Base-by-base conservation (phyloP, 2,797 vertebrate species). In the Periparus ater region DNA sequence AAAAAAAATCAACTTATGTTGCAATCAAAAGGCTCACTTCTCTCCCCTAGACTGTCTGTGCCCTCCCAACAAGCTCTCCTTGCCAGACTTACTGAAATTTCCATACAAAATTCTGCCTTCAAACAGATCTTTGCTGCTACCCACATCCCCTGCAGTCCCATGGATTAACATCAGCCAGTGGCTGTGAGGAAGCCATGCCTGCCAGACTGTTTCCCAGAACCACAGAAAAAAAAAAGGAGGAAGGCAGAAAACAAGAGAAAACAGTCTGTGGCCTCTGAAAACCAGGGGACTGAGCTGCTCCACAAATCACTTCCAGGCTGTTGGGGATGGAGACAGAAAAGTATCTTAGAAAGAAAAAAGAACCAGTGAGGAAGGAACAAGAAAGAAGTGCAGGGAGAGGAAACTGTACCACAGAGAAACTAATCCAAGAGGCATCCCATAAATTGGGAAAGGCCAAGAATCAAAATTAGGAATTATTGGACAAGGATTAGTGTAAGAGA, bases 231-330 rank as follows among this genome's bases (percentile, higher is more conserved):
- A 86, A 34, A 51, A 86, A n/a, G 44, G 51, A 80, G 30, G 51
- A 18, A 90, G 63, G 55, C 45, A 86, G 45, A 88, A 88, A 91
- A 91, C 1, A 5, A 73, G 62, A 44, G 22, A 84, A 51, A 81
- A 88, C 5, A 68, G 32, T 23, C 47, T 40, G 47, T 60, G 73
- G 82, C 82, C 89, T 85, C 84, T 80, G 32, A 50, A 93, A 95
- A 81, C 32, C 84, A 89, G 47, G 34, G 48, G 42, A 63, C 51
- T 51, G 55, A 7, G 11, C 63, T 81, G 63, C 66, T 73, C 30
- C 91, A 86, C 66, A 81, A 62, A 88, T 55, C 73, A 70, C 55
- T 88, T 91, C 58, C 73, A 95, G 74, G 77, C 68, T 85, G 45
- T 0, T 36, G 38, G 57, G 60, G 71, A 81, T 7, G 45, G 17